Base-by-base conservation (phyloP, 2,113 vertebrate species). In the Colinus virginianus region DNA sequence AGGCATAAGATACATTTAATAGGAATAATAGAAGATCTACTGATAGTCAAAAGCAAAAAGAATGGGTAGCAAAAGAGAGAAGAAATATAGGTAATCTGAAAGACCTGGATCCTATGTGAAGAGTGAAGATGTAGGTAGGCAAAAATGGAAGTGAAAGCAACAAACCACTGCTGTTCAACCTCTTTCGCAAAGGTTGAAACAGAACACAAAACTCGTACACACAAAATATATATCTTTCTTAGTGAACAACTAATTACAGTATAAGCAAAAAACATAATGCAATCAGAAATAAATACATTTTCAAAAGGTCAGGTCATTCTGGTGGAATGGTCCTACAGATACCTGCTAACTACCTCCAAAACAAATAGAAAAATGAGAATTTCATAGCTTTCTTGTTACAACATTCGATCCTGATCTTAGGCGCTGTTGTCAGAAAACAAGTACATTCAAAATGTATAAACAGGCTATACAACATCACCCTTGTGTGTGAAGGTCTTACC, bases 101-200 rank as follows among this genome's bases (percentile, higher is more conserved):
- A 79, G 51, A 56, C 16, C 15, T 42, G 49, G 59, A 68, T 79
- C 49, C 74, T 72, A 3, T 76, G 28, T 51, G 70, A 94, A 74
- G 56, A 81, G 28, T 21, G n/a, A 87, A 40, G 85, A 83, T 0
- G 9, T 3, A 78, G 56, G 28, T 34, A 84, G 32, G 55, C 46
- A 23, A 46, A 82, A 90, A 93, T 74, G 81, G 71, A 93, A 88
- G 16, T 8, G 62, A 88, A 80, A 36, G 55, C 25, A 95, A 63
- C 12, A 84, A 92, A 87, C 3, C 3, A 6, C 32, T 78, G 34
- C 15, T 61, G 23, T 38, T 88, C 49, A 77, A 83, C 12, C 32
- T 62, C 53, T 59, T 55, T 19, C 3, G 13, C 49, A 32, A 76
- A 78, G 66, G 19, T 72, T 55, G 21, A 62, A 5, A 23, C 4